Evolutionary conservation across 2,113 vertebrate genomes (phyloP).

Genomic region (Phylloscopus trochiloides): DNA sequence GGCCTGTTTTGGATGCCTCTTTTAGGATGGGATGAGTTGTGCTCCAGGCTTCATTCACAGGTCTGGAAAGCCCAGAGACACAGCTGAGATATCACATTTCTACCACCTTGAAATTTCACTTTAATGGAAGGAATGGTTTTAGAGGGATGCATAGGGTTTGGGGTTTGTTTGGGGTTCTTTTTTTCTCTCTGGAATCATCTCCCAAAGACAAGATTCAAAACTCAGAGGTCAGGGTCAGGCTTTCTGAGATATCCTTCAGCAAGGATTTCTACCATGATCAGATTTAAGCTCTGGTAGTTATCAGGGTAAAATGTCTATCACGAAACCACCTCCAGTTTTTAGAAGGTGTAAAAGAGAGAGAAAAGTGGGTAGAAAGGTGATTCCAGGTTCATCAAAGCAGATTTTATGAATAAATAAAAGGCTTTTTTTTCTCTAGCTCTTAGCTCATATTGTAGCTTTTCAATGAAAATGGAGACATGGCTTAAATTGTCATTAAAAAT

Average conservation of each 20-base stretch:
- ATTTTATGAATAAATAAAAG: neutral
- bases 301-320: neutral
- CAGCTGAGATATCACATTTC: neutral
- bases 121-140: neutral
- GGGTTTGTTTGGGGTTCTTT: fast-evolving
- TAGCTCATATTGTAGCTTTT: neutral
- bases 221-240: neutral
- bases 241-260: neutral
- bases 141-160: fast-evolving
- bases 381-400: neutral
- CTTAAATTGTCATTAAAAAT: neutral
- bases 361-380: neutral
- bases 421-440: neutral
- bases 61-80: neutral
- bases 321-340: neutral
- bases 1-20: neutral
- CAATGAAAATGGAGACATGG: neutral
- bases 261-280: neutral
- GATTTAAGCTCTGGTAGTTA: neutral
- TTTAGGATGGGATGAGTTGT: neutral
- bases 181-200: neutral
- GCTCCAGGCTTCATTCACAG: neutral
- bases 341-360: neutral
- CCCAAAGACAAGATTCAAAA: neutral
- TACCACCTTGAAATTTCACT: neutral